Base-by-base conservation (phyloP, 1,140 invertebrate species). In the Sitodiplosis mosellana region DNA sequence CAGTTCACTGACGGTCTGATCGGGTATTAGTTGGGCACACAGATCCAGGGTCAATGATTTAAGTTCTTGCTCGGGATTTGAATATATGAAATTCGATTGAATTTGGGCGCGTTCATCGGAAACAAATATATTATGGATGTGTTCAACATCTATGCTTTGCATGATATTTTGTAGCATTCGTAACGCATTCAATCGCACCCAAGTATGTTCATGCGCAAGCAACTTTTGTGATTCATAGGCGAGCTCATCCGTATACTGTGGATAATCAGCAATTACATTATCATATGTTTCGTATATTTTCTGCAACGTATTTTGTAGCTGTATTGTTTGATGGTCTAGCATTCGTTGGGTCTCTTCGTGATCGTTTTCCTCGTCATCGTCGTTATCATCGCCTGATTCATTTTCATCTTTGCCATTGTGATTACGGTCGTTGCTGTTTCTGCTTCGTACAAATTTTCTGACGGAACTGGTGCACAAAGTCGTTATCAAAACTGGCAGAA, bases 101-200 rank as follows among this genome's bases (percentile, higher is more conserved):
- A 10, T 11, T 12, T 17, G 11, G 8, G 5, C 19, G 5, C 10
- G 10, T 19, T 6, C 19, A 20, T 12, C 41, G 6, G 8, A 6
- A 41, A 41, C 15, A 6, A 71, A 47, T 44, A 66, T 22, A 27
- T 40, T 41, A 7, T 2, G 14, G 14, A 47, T 15, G 5, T 22
- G 4, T 33, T 71, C 64, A 45, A 59, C 63, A 7, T 66, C 55
- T 33, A 61, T 54, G 1, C 70, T 56, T 4, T 71, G 67, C 33
- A 93, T 67, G 42, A 90, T 67, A 19, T 77, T 69, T 2, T 80
- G 79, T 19, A 92, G 61, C 36, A 89, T 70, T 59, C 88, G 82
- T 2, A 76, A 71, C 12, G 84, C 72, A 47, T 73, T 72, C 41
- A 87, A 66, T 47, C 87, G 73, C 2, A 92, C 81, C 79, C 64